These are phyloP conservation scores for Centropyge bicolor DNA, from an alignment of 2,797 vertebrate species.

Conservation along the genomic window DNA sequence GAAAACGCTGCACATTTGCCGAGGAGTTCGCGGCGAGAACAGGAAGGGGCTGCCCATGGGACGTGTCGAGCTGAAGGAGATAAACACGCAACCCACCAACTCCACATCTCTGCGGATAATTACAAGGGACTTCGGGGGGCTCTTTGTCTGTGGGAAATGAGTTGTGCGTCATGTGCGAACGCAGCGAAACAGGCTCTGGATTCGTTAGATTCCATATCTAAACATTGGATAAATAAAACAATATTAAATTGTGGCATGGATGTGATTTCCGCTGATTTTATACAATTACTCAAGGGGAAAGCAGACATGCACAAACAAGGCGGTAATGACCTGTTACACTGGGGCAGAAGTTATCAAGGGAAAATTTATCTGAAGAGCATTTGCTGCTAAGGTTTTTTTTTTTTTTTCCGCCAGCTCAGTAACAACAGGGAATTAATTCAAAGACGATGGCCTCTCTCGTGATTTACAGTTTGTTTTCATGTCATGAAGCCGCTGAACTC, in stretches of 20 bases:
- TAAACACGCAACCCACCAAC: slow-evolving; percentile 61
- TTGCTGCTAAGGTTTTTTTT: slow-evolving; percentile 20
- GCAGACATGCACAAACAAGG: slow-evolving; percentile 70
- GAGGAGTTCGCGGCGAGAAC: slow-evolving; percentile 36
- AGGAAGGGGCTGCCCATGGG: slow-evolving; percentile 56
- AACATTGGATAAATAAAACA: slow-evolving; percentile 55
- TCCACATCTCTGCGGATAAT: slow-evolving; percentile 68
- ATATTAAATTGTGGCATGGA: slow-evolving; percentile 25
- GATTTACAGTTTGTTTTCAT: slow-evolving; percentile 69
- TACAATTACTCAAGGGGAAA: slow-evolving; percentile 61
- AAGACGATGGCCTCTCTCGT: slow-evolving; percentile 54
- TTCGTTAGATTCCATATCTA: slow-evolving; percentile 49
- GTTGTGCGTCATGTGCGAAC: slow-evolving; percentile 44
- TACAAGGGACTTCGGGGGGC: slow-evolving; percentile 67
- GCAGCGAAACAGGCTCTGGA: slow-evolving; percentile 46
- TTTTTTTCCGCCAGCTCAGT: slow-evolving; percentile 50
- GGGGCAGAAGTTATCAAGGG: slow-evolving; percentile 49
- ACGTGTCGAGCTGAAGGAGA: slow-evolving; percentile 59
- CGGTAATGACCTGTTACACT: slow-evolving; percentile 63
- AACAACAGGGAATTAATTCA: slow-evolving; percentile 64
- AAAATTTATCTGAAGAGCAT: slow-evolving; percentile 30
- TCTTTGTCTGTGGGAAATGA: slow-evolving; percentile 69
- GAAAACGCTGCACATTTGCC: slow-evolving; percentile 29
- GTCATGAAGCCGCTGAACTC: slow-evolving; percentile 44
- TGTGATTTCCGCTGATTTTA: slow-evolving; percentile 49